Base-by-base conservation (phyloP, 2,888 invertebrate genomes). In the Eudasyphora cyanicolor region DNA sequence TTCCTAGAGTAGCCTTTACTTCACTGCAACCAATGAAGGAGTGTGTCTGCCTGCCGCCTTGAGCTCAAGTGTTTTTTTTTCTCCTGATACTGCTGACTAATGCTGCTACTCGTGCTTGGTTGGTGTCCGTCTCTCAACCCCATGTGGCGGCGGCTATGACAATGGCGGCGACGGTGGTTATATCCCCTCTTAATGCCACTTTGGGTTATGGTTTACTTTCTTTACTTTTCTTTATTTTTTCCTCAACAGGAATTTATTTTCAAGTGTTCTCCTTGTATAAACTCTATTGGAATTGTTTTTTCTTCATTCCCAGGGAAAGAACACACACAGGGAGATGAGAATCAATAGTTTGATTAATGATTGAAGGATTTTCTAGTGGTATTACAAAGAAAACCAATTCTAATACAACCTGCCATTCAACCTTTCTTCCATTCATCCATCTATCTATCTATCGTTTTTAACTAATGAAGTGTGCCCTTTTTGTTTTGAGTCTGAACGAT, bases 1-100 rank as follows among this genome's bases (percentile, higher is more conserved):
- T 54, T 24, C 21, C 21, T 54, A 12, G 54, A 24, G 54, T 54
- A 19, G 6, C 8, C 54, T 24, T 54, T 35, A 35, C 35, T 35
- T 6, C 35, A 6, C 10, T 35, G 35, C 35, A 35, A 10, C 10
- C 10, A 54, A 24, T 54, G 19, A 21, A 7, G 19, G 21, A 10
- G 24, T 24, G 21, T 12, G 24, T 19, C 49, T 10, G 17, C 17
- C 17, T 17, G 49, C 17, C n/a, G 12, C n/a, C 17, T 17, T 49
- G 24, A 7, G 54, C 12, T 21, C 24, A 54, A 21, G 54, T n/a
- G n/a, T n/a, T n/a, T n/a, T n/a, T n/a, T n/a, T n/a, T n/a, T n/a
- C n/a, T n/a, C n/a, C n/a, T n/a, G 45, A n/a, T n/a, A 19, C 19
- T 54, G 54, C 54, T 54, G 54, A 54, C 54, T 54, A 54, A 54